Base-by-base conservation (phyloP, 2,113 vertebrate species). In the Arizona elegans region DNA sequence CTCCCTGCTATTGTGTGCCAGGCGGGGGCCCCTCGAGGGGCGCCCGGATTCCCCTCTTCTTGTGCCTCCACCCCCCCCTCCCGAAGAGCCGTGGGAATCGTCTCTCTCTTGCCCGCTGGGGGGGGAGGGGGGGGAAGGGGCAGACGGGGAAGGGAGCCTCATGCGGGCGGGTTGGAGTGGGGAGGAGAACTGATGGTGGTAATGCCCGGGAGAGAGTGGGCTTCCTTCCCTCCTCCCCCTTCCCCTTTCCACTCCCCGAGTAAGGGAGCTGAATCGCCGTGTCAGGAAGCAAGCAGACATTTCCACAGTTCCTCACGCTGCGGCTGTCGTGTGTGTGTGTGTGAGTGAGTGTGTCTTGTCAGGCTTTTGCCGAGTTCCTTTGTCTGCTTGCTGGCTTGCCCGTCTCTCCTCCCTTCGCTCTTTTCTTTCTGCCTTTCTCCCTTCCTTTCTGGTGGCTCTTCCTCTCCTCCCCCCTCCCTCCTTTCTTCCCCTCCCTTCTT, bases 301-400 rank as follows among this genome's bases (percentile, higher is more conserved):
- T 90, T 75, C 52, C 52, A 50, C 43, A 75, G n/a, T 92, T 2
- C 55, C 91, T 62, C 10, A n/a, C 91, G 24, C 87, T n/a, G 75
- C 59, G 81, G 3, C 70, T 53, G 53, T 11, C 24, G 89, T 8
- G 92, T 21, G 26, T 10, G 91, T 24, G 15, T 47, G 92, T 12
- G 91, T 6, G 90, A 9, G 29, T 8, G 91, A 13, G 59, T 75
- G 90, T 52, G 53, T n/a, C 87, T 62, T 55, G 88, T 92, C 58
- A 24, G 90, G 91, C 43, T 93, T 75, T 93, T 92, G 93, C 95
- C 47, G 95, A 21, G 53, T 86, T 96, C 95, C 95, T 97, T 97
- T 96, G 95, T 97, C 96, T 97, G 95, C 93, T 29, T 43, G 93
- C 94, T 53, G 93, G 89, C 62, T 92, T 70, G 65, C 13, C 11